Conservation (phyloP, 2,888 invertebrate species). For the Trachelus iudaicus region DNA sequence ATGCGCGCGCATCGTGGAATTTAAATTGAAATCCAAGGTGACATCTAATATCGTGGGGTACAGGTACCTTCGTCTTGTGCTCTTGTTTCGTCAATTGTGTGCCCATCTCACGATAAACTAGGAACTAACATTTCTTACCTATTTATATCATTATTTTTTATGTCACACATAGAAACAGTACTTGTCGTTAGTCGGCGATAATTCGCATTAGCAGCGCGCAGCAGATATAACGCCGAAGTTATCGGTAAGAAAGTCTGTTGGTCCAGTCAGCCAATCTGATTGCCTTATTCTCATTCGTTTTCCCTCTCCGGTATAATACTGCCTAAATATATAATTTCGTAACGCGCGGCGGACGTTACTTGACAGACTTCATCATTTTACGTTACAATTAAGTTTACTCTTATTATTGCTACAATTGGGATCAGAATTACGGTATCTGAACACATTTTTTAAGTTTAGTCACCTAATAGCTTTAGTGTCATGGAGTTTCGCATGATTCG, state of each 20-base stretch:
- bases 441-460: slow-evolving; percentile 40
- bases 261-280: slow-evolving; percentile 47
- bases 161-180: slow-evolving; percentile 3
- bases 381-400: slow-evolving; percentile 30
- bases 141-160: slow-evolving; percentile 25
- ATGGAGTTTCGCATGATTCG: slow-evolving; percentile 43
- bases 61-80: slow-evolving; percentile 50
- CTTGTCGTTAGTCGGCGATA: not conserved
- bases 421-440: slow-evolving; percentile 42
- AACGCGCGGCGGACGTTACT: slow-evolving; percentile 39
- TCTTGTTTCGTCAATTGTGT: slow-evolving; percentile 42
- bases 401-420: slow-evolving; percentile 48
- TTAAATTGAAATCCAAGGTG: not conserved
- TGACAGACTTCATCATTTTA: slow-evolving; percentile 32
- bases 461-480: slow-evolving; percentile 44
- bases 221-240: slow-evolving; percentile 40
- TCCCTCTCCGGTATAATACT: slow-evolving; percentile 42
- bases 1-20: not conserved
- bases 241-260: slow-evolving; percentile 38
- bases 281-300: slow-evolving; percentile 34
- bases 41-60: slow-evolving; percentile 12
- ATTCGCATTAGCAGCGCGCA: slow-evolving; percentile 28
- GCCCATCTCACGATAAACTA: slow-evolving; percentile 47
- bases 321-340: slow-evolving; percentile 44
- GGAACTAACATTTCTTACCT: slow-evolving; percentile 49